A percentile compares a stretch with the other conserved stretches of the same genome.
Evolutionary conservation across 64 coral and sea anemone species (phyloP).

Genomic region (Montipora efflorescens): DNA sequence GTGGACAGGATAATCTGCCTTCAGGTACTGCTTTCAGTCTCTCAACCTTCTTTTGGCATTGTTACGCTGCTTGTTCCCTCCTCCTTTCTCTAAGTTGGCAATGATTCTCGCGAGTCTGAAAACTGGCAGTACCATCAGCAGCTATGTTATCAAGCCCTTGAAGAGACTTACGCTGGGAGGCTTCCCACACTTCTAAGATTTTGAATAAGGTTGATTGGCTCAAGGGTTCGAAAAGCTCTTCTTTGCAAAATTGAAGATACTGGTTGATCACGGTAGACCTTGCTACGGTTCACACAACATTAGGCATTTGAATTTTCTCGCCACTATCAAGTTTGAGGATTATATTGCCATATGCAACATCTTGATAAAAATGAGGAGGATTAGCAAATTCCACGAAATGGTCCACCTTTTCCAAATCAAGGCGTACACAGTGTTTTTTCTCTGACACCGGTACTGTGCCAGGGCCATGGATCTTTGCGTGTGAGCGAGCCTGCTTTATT

Average conservation of each 20-base stretch:
- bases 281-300: background rate
- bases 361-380: background rate
- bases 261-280: background rate
- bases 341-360: background rate
- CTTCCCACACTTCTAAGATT: background rate
- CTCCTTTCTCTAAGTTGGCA: constrained; percentile 28
- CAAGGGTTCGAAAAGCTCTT: background rate
- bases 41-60: constrained; percentile 33
- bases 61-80: background rate
- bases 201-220: background rate
- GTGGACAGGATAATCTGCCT: constrained; percentile 33
- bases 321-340: background rate
- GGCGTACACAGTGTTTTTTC: background rate
- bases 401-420: background rate
- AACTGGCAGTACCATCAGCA: constrained; percentile 37
- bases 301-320: background rate
- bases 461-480: background rate
- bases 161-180: constrained; percentile 4
- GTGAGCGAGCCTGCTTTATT: background rate
- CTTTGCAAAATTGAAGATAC: background rate
- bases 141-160: constrained; percentile 50
- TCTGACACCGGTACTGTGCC: background rate
- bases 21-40: constrained; percentile 42
- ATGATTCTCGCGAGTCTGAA: constrained; percentile 38
- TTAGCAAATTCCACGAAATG: too few species aligned